Evolutionary conservation across 92 coral and sea anemone species (phyloP), one percentile per base, ranked within the genome.

Genomic region (Desmophyllum pertusum): DNA sequence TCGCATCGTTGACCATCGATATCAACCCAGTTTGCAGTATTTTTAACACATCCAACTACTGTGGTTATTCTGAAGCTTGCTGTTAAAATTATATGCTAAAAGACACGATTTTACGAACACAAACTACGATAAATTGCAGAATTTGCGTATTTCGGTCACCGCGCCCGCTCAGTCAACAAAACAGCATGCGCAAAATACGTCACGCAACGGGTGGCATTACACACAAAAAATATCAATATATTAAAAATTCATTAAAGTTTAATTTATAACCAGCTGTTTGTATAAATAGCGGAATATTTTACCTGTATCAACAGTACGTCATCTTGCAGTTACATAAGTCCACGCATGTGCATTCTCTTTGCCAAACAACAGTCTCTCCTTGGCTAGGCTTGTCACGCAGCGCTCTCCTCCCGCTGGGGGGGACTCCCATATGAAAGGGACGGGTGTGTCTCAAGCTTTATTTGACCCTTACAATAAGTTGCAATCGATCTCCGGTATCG

Each of bases 141-240:
- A 77, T 38, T 6, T 7, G 43, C 37, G 18, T 11, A n/a, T 5
- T 29, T 25, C 65, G 76, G 50, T 51, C 78, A 55, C 70, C 78
- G 79, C 79, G 33, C 70, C 76, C 84, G 76, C 65, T 23, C 53
- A 42, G 31, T 11, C 33, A 33, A 64, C 74, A 48, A 42, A 79
- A 71, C 78, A 82, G 79, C 79, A 82, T 82, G 86, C 86, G 86
- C 86, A 41, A 21, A 10, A n/a, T 18, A n/a, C 19, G 76, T 70
- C 70, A 81, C 85, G 70, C 85, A 70, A 40, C 83, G 62, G 83
- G 61, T 43, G 72, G 83, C 35, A 48, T 31, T 35, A 48, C 46
- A 0, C 18, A 25, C 42, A 21, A 4, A 14, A 30, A 6, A 18
- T 18, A 31, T 35, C 23, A 21, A 23, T 11, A 52, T 21, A n/a